These are phyloP conservation scores for Caenorhabditis inopinata DNA, from an alignment of 1,140 invertebrate species.

Conservation along the genomic window DNA sequence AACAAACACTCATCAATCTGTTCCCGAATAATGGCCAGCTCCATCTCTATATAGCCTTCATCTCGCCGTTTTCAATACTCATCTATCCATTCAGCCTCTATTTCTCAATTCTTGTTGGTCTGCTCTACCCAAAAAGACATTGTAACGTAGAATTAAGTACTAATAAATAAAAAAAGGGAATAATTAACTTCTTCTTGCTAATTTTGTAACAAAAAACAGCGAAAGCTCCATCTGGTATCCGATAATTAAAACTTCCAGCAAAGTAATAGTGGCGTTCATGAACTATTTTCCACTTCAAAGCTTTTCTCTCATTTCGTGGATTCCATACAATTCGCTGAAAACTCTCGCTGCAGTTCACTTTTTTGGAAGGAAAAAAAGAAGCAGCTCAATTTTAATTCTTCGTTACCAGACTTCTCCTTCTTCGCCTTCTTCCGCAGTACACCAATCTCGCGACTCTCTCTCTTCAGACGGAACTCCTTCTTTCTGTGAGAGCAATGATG, in stretches of 20 bases:
- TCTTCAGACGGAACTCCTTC: neutral
- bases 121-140: too few relatives aligned
- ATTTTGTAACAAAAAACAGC: neutral
- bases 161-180: neutral
- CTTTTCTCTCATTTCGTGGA: neutral
- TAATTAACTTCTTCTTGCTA: neutral
- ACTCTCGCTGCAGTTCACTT: neutral
- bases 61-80: constrained; percentile 15
- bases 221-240: neutral
- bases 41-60: neutral
- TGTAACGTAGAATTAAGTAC: neutral
- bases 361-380: neutral
- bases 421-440: neutral
- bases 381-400: constrained; percentile 9
- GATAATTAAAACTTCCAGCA: neutral
- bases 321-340: neutral
- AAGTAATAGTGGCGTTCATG: neutral
- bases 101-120: neutral
- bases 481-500: neutral
- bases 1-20: constrained; percentile 8
- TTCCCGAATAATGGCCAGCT: constrained; percentile 15
- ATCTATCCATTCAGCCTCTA: constrained; percentile 10
- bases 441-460: neutral
- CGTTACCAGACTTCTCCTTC: neutral
- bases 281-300: constrained; percentile 8